phyloP scores from a whole-genome alignment of 2,113 vertebrate genomes.

The Columba janthina region DNA sequence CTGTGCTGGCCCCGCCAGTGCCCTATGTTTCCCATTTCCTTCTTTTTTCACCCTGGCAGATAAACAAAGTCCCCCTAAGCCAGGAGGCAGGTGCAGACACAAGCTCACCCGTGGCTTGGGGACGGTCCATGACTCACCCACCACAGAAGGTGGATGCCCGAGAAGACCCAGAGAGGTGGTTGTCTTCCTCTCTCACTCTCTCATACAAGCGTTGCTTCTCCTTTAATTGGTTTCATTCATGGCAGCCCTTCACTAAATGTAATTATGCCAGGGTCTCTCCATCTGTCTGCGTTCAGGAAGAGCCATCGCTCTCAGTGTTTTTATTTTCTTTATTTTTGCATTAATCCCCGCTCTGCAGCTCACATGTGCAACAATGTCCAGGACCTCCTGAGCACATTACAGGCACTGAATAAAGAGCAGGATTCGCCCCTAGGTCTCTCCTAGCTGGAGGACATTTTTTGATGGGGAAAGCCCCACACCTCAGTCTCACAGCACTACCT shows the following conservation, averaged over 20 bases:
- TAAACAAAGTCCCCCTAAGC: constrained; percentile 4
- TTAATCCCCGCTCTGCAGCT: constrained; percentile 13
- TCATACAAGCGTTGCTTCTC: background rate
- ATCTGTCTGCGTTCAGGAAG: constrained; percentile 80
- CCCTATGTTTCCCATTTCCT: constrained; percentile 38
- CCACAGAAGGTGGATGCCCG: background rate
- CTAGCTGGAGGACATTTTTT: background rate
- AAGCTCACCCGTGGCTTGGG: background rate
- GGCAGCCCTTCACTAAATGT: constrained; percentile 75
- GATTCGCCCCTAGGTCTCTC: background rate
- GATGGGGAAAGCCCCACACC: background rate
- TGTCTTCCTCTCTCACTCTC: background rate
- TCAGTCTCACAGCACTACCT: background rate
- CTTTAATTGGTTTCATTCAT: constrained; percentile 69
- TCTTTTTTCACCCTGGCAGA: background rate
- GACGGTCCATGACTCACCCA: background rate
- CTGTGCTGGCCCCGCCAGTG: background rate
- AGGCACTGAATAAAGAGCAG: background rate
- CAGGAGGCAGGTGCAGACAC: background rate
- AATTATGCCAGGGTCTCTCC: constrained; percentile 83
- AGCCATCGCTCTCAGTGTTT: constrained; percentile 39
- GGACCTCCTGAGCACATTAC: constrained; percentile 13
- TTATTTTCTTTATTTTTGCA: constrained; percentile 58
- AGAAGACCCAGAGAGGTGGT: background rate
- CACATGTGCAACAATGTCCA: constrained; percentile 4